Conservation (phyloP, 2,797 vertebrate genomes). For the Chaetophractus vellerosus region DNA sequence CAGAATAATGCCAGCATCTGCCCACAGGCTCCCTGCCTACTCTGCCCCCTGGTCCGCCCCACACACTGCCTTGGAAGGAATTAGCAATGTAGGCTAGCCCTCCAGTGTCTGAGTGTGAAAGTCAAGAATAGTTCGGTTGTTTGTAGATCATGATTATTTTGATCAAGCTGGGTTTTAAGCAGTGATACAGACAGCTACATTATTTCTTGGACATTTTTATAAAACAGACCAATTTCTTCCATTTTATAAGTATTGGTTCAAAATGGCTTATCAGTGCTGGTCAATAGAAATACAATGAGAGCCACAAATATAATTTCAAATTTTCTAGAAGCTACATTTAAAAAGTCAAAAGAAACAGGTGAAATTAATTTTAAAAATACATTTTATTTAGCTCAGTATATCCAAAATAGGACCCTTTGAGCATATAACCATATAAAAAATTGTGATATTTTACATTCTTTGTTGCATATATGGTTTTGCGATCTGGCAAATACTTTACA, state of each 20-base stretch:
- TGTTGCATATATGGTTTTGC: background rate
- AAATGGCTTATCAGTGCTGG: slow-evolving; percentile 44
- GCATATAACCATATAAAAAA: background rate
- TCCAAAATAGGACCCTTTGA: slow-evolving; percentile 48
- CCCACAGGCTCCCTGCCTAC: background rate
- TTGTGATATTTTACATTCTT: background rate
- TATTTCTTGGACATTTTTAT: slow-evolving; percentile 50
- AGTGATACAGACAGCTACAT: background rate
- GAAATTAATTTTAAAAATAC: slow-evolving; percentile 39
- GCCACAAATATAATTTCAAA: slow-evolving; percentile 39
- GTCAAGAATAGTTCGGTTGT: background rate
- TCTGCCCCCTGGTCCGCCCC: too few species aligned
- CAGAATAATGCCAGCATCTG: slow-evolving; percentile 12
- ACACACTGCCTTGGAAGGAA: background rate
- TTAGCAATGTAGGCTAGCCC: background rate
- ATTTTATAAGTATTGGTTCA: slow-evolving; percentile 66
- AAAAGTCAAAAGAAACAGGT: slow-evolving; percentile 41
- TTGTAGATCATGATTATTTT: slow-evolving; percentile 31
- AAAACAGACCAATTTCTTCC: slow-evolving; percentile 4
- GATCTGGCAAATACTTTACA: background rate
- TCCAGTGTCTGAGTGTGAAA: background rate
- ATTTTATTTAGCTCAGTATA: background rate
- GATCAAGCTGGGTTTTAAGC: background rate
- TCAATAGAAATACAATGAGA: slow-evolving; percentile 43
- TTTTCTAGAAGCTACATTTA: slow-evolving; percentile 44